Conservation (phyloP, 2,113 vertebrate genomes). For the Pyxicephalus adspersus region DNA sequence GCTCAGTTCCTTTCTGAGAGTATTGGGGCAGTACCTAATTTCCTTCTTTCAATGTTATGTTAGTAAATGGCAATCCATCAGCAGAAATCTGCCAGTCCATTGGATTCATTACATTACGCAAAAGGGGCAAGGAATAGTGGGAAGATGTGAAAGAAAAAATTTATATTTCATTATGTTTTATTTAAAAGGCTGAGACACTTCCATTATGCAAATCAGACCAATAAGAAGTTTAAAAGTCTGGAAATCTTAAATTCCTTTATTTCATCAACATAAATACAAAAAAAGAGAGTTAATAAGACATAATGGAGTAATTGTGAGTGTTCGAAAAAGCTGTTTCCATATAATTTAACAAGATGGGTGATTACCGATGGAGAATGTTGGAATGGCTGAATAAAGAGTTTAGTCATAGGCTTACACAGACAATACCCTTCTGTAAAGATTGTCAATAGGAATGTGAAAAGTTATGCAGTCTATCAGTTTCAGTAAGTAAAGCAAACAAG, state of each 20-base stretch:
- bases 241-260: conserved; percentile 71
- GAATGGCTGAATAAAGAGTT: conserved; percentile 10
- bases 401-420: no score
- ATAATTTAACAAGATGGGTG: conserved; percentile 58
- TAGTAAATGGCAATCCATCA: conserved; percentile 57
- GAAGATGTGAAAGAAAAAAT: conserved; percentile 23
- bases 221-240: conserved; percentile 70
- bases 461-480: no score
- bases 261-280: conserved; percentile 62
- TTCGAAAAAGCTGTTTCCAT: neutral
- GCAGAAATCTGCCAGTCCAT: conserved; percentile 54
- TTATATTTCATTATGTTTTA: conserved; percentile 62
- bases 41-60: conserved; percentile 54
- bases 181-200: conserved; percentile 51
- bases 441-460: no score
- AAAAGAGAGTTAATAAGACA: conserved; percentile 48
- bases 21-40: conserved; percentile 56
- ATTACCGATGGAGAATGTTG: conserved; percentile 19
- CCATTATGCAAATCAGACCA: conserved; percentile 65
- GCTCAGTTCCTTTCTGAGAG: conserved; percentile 57
- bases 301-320: conserved; percentile 41
- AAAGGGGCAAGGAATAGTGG: conserved; percentile 54
- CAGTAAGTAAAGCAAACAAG: no score
- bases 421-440: no score
- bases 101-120: conserved; percentile 39